Base-by-base conservation (phyloP, 2,888 invertebrate species). In the Drosophila affinis region DNA sequence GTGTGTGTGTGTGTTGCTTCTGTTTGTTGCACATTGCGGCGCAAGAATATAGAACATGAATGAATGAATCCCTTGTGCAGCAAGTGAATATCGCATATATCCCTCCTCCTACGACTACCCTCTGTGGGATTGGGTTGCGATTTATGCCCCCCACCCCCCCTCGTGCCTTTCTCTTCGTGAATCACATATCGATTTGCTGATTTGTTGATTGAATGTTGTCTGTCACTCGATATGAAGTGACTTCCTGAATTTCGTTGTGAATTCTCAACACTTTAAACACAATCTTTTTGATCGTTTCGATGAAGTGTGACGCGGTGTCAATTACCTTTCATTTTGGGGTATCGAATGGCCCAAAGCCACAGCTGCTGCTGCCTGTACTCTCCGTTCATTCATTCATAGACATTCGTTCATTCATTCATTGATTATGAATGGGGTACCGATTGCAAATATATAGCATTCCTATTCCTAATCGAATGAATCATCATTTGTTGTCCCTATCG, bases 271-370 rank as follows among this genome's bases (percentile, higher is more conserved):
- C 47, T 45, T 58, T 39, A 7, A 14, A 14, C 39, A 6, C 32
- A 24, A 62, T 55, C 63, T 62, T 84, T 59, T 74, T 65, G 61
- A 55, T 29, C 47, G 52, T 51, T 27, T 45, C 21, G 6, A 18
- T 49, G 48, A 49, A 53, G 39, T 39, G 39, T 14, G 14, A 39
- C 32, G 7, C 34, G 39, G 3, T 39, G n/a, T n/a, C 39, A 14
- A 39, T 39, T 39, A 39, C n/a, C 39, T 7, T n/a, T 39, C 39
- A 14, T 27, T 27, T 14, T 39, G 14, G 14, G 3, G 14, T 39
- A 39, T 39, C 39, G 7, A 39, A 39, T 39, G 39, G 39, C 39
- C 39, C 39, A 39, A 39, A 39, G 39, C 14, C 14, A 14, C 34
- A 39, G 34, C 34, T 39, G 34, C 10, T 29, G 29, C 29, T 29